Conservation (phyloP, 1,140 invertebrate species). For the Leguminivora glycinivorella region DNA sequence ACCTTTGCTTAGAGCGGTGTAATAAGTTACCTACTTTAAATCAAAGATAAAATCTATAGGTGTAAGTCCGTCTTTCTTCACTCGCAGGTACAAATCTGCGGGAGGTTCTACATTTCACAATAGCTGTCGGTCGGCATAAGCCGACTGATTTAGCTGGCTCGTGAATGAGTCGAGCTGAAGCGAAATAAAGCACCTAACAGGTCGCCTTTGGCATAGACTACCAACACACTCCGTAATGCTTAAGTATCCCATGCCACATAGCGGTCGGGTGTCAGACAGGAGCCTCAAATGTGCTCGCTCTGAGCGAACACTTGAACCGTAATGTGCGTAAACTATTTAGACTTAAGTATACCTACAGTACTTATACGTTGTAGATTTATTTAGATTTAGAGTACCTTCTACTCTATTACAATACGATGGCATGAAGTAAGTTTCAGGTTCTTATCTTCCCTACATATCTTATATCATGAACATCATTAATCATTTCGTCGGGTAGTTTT, state of each 20-base stretch:
- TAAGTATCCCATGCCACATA: neutral
- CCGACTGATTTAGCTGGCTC: slow-evolving; percentile 49
- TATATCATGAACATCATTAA: no score
- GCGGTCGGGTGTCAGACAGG: neutral
- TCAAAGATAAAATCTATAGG: slow-evolving; percentile 49
- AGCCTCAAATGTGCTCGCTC: neutral
- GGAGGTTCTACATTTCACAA: slow-evolving; percentile 60
- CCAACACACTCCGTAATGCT: neutral
- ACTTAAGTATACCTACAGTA: neutral
- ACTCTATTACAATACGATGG: neutral
- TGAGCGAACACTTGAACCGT: neutral
- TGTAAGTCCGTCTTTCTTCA: slow-evolving; percentile 50
- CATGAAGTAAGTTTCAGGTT: neutral
- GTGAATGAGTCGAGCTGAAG: slow-evolving; percentile 54
- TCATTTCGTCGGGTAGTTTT: no score
- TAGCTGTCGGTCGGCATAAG: slow-evolving; percentile 44
- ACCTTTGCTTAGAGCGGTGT: slow-evolving; percentile 10
- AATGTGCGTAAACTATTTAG: neutral
- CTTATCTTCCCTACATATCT: no score
- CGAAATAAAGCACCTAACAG: slow-evolving; percentile 49
- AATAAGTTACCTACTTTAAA: slow-evolving; percentile 34
- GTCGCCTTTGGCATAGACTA: slow-evolving; percentile 34
- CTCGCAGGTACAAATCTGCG: slow-evolving; percentile 43
- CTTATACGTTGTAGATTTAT: neutral
- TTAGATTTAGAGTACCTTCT: no score